Conservation (phyloP, 2,888 invertebrate species). For the Ophion slaviceki region DNA sequence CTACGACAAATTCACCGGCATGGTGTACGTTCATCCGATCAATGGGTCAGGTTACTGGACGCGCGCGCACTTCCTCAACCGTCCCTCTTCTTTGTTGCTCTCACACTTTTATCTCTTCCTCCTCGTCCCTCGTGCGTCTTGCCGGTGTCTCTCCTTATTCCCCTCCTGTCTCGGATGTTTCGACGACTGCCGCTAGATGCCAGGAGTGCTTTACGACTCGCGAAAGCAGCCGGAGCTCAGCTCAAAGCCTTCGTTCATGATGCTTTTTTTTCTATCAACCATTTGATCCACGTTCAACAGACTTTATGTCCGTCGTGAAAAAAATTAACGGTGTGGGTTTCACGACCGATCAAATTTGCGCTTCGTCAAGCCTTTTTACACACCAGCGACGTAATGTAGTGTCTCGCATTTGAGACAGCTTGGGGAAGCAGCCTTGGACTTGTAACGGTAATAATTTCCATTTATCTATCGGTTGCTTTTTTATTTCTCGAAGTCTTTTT, state of each 20-base stretch:
- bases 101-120: slow-evolving; percentile 31
- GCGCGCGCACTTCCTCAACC: slow-evolving; percentile 77
- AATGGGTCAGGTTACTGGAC: slow-evolving; percentile 77
- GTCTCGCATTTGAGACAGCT: background rate
- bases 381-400: too few relatives aligned
- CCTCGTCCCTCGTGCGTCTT: slow-evolving; percentile 18
- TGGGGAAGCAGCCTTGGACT: background rate
- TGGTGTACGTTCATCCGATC: slow-evolving; percentile 78
- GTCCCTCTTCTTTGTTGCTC: slow-evolving; percentile 65
- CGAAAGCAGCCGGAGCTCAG: slow-evolving; percentile 73
- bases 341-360: slow-evolving; percentile 51
- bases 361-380: background rate
- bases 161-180: slow-evolving; percentile 70
- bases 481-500: background rate
- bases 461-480: background rate
- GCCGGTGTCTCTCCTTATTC: slow-evolving; percentile 17
- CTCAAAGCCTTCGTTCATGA: slow-evolving; percentile 66
- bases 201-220: slow-evolving; percentile 79
- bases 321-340: slow-evolving; percentile 22
- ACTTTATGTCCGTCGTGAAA: slow-evolving; percentile 51
- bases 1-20: slow-evolving; percentile 71
- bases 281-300: slow-evolving; percentile 46
- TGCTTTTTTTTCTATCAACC: slow-evolving; percentile 72
- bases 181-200: slow-evolving; percentile 77
- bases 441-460: background rate